phyloP scores from a whole-genome alignment of 2,113 vertebrate genomes.

The Phyllostomus discolor region DNA sequence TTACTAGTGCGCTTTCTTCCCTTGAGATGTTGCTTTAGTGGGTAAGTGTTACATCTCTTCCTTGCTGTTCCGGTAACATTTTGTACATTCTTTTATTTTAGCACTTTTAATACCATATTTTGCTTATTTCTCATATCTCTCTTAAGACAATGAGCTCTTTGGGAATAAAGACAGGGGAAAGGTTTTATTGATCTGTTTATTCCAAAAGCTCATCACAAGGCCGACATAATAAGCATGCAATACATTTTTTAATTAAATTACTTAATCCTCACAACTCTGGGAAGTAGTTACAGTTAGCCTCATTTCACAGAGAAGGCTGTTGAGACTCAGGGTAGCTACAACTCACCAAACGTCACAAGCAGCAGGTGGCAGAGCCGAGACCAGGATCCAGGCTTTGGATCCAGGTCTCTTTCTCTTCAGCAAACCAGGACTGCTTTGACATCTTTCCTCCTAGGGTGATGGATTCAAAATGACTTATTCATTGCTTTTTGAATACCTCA shows the following conservation, averaged over 20 bases:
- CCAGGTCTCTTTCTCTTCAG: not conserved
- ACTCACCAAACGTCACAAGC: not conserved
- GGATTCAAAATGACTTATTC: not conserved
- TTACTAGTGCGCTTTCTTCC: not conserved
- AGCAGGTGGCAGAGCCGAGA: not conserved
- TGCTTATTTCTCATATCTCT: not conserved
- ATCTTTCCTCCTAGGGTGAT: not conserved
- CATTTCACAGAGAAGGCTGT: not conserved
- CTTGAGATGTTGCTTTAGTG: not conserved
- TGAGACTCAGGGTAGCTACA: not conserved
- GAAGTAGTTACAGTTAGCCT: not conserved
- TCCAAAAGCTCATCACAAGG: not conserved
- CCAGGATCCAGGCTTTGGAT: not conserved
- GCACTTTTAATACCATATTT: not conserved
- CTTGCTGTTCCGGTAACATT: not conserved
- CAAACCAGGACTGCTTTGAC: not conserved
- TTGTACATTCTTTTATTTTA: not conserved
- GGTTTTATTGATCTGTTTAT: constrained; percentile 25
- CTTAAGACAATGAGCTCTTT: not conserved
- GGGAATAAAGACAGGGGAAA: not conserved
- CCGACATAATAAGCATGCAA: not conserved
- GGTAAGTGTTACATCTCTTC: not conserved
- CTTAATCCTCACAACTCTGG: not conserved
- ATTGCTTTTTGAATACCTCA: not conserved
- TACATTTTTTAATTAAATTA: not conserved